phyloP scores from a whole-genome alignment of 1,140 invertebrate genomes.

The Lepidurus packardi region DNA sequence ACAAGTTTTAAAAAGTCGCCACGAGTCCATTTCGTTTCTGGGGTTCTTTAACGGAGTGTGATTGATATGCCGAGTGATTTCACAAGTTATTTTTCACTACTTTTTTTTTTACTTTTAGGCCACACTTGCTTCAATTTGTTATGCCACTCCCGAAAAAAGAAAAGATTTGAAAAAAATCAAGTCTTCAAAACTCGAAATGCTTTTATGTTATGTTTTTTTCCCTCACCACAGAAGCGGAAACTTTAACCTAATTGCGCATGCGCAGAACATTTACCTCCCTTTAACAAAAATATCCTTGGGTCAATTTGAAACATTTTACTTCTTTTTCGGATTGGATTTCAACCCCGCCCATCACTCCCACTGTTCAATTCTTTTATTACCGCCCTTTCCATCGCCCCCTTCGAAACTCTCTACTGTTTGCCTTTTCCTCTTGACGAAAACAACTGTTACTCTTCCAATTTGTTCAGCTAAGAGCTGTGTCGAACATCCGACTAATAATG shows the following conservation, averaged over 20 bases:
- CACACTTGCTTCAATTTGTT: not conserved
- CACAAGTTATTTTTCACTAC: not conserved
- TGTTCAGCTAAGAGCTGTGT: constrained; percentile 21
- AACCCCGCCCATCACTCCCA: not conserved
- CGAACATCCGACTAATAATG: constrained; percentile 21
- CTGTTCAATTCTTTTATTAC: constrained; percentile 6
- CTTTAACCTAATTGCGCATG: too few species aligned
- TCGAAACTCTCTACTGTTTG: not conserved
- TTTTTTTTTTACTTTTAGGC: not conserved
- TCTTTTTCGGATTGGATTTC: constrained; percentile 12
- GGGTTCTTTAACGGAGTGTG: not conserved
- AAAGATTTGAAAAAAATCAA: not conserved
- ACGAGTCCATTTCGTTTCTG: constrained; percentile 9
- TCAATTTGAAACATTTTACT: not conserved
- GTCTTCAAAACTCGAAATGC: not conserved
- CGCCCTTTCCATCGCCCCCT: not conserved
- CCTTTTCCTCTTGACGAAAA: constrained; percentile 19
- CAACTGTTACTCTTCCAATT: constrained; percentile 22
- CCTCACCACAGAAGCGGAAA: not conserved
- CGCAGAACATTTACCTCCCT: not conserved
- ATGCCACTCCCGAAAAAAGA: not conserved
- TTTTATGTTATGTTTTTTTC: constrained; percentile 3
- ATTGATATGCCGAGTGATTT: not conserved
- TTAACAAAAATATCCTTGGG: not conserved
- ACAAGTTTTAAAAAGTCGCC: constrained; percentile 11